These are phyloP conservation scores for Riparia riparia DNA, from an alignment of 2,113 vertebrate genomes.

Conservation along the genomic window DNA sequence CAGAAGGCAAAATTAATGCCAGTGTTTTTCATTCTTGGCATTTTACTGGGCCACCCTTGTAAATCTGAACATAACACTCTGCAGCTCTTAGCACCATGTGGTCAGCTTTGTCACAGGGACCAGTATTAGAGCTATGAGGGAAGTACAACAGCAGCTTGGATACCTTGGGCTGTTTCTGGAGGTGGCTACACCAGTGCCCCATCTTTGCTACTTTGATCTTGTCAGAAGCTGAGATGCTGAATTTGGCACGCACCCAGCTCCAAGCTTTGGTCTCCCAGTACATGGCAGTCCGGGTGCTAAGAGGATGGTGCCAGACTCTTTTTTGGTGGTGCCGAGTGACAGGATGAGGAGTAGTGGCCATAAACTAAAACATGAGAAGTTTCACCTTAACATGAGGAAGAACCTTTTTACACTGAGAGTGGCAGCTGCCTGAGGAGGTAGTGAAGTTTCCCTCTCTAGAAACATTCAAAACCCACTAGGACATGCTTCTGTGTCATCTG, in stretches of 20 bases:
- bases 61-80: neutral
- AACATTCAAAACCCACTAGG: neutral
- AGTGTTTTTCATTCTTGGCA: neutral
- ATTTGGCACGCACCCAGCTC: neutral
- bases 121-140: accelerated
- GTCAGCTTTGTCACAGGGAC: neutral
- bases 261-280: neutral
- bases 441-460: neutral
- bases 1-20: neutral
- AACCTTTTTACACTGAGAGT: neutral
- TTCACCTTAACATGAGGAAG: neutral
- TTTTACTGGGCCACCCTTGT: neutral
- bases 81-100: neutral
- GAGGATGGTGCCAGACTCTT: neutral
- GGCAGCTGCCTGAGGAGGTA: neutral
- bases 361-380: neutral
- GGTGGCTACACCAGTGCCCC: neutral
- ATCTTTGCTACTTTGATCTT: neutral
- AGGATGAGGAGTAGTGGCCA: neutral
- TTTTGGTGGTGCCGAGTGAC: neutral
- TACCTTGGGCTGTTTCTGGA: neutral
- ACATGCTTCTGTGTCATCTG: neutral
- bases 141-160: neutral
- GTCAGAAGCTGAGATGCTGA: neutral
- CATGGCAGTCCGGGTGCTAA: accelerated